These are phyloP conservation scores for Drosophila hydei DNA, from an alignment of 1,140 invertebrate genomes.

Conservation along the genomic window DNA sequence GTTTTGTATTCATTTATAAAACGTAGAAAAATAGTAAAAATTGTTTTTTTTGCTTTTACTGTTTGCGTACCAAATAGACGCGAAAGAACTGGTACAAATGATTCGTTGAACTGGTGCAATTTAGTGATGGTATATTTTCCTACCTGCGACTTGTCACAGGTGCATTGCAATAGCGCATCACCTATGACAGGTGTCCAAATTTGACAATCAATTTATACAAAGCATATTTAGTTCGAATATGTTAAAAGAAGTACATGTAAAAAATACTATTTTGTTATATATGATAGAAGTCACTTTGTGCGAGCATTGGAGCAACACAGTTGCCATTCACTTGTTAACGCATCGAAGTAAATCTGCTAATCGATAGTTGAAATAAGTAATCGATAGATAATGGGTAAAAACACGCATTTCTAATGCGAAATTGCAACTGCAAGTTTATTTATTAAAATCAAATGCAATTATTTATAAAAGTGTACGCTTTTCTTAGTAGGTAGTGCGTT, in stretches of 20 bases:
- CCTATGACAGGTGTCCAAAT: conserved; percentile 5
- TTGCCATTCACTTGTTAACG: conserved; percentile 30
- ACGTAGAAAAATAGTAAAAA: conserved; percentile 78
- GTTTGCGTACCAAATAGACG: conserved; percentile 71
- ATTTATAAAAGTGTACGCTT: conserved; percentile 58
- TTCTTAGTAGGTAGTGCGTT: conserved; percentile 28
- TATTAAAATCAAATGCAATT: conserved; percentile 70
- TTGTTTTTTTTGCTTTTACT: conserved; percentile 70
- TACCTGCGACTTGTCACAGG: conserved; percentile 48
- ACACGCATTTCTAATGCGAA: conserved; percentile 30
- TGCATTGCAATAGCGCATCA: conserved; percentile 11
- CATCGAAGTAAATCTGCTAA: neutral
- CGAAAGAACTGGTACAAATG: conserved; percentile 56
- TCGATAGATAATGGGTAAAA: neutral
- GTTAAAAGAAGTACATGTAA: neutral
- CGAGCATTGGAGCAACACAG: neutral
- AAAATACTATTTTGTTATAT: neutral
- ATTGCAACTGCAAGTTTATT: conserved; percentile 45
- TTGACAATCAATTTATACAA: neutral
- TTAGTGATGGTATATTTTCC: conserved; percentile 35
- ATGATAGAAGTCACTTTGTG: neutral
- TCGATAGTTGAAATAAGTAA: conserved; percentile 23
- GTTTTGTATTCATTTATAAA: conserved; percentile 75
- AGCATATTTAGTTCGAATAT: neutral
- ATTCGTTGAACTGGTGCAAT: conserved; percentile 45